Evolutionary conservation across 1,140 invertebrate genomes (phyloP).

Genomic region (Radopholus similis): DNA sequence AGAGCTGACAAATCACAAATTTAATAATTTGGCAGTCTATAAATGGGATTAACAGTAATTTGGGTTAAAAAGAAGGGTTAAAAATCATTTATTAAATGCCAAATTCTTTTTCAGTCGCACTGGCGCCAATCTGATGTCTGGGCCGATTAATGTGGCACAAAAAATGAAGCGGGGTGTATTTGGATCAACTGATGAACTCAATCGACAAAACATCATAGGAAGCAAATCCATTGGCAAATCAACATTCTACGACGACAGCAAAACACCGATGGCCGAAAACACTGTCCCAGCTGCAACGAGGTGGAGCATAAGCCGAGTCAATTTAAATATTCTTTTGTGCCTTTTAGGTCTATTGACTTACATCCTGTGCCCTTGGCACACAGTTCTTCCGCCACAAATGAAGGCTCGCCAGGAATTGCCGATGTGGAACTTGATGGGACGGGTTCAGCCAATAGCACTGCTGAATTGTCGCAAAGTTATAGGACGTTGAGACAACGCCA

Average conservation of each 20-base stretch:
- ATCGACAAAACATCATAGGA: constrained; percentile 9
- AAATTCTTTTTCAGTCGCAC: constrained; percentile 34
- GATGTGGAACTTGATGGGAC: too few relatives aligned
- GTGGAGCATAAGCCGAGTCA: too few relatives aligned
- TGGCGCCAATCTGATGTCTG: constrained; percentile 43
- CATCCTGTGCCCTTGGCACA: too few relatives aligned
- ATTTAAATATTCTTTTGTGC: too few relatives aligned
- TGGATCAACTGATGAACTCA: constrained; percentile 48
- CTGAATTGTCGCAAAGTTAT: constrained; percentile 1
- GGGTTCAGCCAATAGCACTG: background rate
- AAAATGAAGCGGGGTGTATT: constrained; percentile 47
- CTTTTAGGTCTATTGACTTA: too few relatives aligned
- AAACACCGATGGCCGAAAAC: background rate
- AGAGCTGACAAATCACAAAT: too few relatives aligned
- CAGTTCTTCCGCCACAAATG: too few relatives aligned
- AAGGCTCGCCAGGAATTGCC: too few relatives aligned
- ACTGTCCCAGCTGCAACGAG: too few relatives aligned
- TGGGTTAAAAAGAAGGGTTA: too few relatives aligned
- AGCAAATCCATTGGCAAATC: constrained; percentile 15
- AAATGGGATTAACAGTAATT: too few relatives aligned
- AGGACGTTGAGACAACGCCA: constrained; percentile 15
- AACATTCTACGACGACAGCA: constrained; percentile 18
- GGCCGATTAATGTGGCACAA: constrained; percentile 44
- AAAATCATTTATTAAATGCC: constrained; percentile 9
- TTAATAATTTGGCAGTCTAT: too few relatives aligned